Evolutionary conservation across 2,797 vertebrate genomes (phyloP), one percentile per base, ranked within the genome.

Genomic region (Hippopotamyrus pictus): DNA sequence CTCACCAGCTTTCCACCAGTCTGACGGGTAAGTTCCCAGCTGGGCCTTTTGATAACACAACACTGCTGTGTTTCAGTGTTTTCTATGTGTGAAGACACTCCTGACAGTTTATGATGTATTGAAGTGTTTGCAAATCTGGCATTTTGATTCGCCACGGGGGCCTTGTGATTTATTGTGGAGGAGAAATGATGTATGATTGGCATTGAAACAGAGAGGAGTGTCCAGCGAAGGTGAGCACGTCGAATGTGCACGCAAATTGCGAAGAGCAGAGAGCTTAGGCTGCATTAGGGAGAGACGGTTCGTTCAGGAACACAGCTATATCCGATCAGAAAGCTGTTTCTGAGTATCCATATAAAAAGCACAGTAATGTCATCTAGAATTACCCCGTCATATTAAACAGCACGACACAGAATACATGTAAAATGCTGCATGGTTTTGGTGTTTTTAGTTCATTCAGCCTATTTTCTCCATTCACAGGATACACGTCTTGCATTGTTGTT

Each of bases 61-160:
- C 76, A n/a, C 76, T 46, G 41, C 19, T 69, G 46, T 79, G 73
- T 88, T 69, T 83, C 86, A 86, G 82, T 88, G 59, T 76, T 88
- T 59, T 86, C 5, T 88, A 62, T 53, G 59, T 85, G 88, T 62
- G 69, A 59, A 89, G 59, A 86, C 89, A 89, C 33, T 86, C 79
- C 86, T 90, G 90, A 90, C 73, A 89, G 62, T 86, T 88, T 76
- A 87, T 90, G 88, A 89, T 89, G 62, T 88, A 90, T 90, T 88
- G 79, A 33, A 88, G 76, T 73, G 87, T 90, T 89, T 88, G 73
- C 54, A 88, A 85, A 89, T 85, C 89, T 85, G 86, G 86, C 86
- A 86, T 85, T 85, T 88, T 90, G 88, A 90, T 89, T 89, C 33
- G 76, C 90, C 48, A 41, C 3, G 57, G 76, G 82, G 37, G 12